Evolutionary conservation across 1,140 invertebrate genomes (phyloP), one percentile per base, ranked within the genome.

Genomic region (Procambarus clarkii): DNA sequence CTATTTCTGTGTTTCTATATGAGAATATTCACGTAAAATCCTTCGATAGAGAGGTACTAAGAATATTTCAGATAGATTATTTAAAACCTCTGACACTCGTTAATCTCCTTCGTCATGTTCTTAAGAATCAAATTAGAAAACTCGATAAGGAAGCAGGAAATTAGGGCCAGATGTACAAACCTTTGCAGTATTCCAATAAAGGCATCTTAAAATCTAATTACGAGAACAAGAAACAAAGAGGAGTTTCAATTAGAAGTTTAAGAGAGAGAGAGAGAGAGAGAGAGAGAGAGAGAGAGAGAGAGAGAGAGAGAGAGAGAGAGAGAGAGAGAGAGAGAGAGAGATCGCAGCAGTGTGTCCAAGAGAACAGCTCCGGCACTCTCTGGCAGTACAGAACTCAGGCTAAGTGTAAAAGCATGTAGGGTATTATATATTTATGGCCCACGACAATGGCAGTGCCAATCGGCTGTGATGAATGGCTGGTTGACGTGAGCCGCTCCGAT

Each of bases 241-340:
- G 7, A 46, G 78, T 54, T 18, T 21, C 54, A 50, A 81, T 11
- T 58, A 34, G 58, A 24, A 58, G 79, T n/a, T 21, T n/a, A 18
- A 81, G 79, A 81, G 79, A 58, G 48, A 81, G 79, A 81, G 79
- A 82, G 80, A 82, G 80, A 82, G 80, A 82, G 80, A 82, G 80
- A 82, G 80, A 82, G 80, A 82, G 80, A 82, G 80, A 82, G 80
- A 82, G 80, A 82, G 80, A 82, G 80, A 82, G 80, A 82, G 80
- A 82, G 80, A 82, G 80, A 82, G 80, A 82, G 80, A 82, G 80
- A 84, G 82, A 84, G 82, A 84, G 82, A 84, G 60, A 84, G 82
- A 60, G 50, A 83, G 44, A 83, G 34, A 64, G 81, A 83, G 82
- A 34, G 46, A 2, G 7, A 84, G 34, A 34, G 5, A 21, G n/a